Evolutionary conservation across 2,113 vertebrate species (phyloP).

Genomic region (Tenebrosternarchus preto): DNA sequence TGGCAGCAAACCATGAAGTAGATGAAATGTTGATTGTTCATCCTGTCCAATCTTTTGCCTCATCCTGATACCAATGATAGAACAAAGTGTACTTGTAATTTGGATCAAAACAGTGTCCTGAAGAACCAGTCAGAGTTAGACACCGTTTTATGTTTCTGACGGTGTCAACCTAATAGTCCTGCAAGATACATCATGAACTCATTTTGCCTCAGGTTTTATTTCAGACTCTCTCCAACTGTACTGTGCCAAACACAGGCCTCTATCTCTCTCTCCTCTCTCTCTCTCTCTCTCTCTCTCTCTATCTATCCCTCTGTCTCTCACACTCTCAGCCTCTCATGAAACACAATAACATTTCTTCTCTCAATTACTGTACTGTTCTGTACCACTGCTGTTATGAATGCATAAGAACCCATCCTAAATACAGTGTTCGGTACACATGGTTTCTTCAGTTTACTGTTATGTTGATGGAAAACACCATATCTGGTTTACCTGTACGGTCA

Average conservation of each 20-base stretch:
- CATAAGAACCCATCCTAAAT: no score
- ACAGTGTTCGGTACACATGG: no score
- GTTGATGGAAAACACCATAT: no score
- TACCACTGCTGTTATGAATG: no score
- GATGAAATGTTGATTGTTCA: no score
- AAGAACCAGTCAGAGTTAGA: background rate
- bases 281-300: background rate
- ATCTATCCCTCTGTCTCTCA: background rate
- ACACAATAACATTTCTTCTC: no score
- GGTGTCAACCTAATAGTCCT: background rate
- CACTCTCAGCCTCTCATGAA: no score
- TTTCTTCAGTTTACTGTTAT: no score
- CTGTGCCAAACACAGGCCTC: background rate
- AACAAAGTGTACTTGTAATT: background rate
- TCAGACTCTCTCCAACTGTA: background rate
- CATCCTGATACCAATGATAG: background rate
- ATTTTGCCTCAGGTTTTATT: background rate
- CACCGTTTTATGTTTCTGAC: background rate
- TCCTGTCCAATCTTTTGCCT: no score
- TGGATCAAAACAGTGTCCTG: constrained; percentile 10
- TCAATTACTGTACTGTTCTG: no score
- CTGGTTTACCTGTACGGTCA: no score
- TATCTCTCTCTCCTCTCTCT: background rate
- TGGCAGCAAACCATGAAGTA: background rate
- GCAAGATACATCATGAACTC: background rate